Evolutionary conservation across 1,140 invertebrate species (phyloP).

Genomic region (Choristoneura fumiferana): DNA sequence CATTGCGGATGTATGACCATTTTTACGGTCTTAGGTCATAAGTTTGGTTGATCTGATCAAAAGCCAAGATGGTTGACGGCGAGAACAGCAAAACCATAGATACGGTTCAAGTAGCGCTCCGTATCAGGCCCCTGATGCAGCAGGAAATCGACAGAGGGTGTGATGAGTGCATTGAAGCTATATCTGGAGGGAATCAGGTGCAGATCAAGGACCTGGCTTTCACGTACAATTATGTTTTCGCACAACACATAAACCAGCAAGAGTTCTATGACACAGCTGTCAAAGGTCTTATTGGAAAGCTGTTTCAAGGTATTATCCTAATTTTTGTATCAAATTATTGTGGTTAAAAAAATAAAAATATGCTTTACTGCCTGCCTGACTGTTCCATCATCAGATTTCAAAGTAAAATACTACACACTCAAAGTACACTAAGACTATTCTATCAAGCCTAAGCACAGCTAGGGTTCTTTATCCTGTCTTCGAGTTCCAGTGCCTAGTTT

Average conservation of each 20-base stretch:
- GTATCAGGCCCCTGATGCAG: slow-evolving; percentile 88
- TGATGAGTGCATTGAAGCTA: slow-evolving; percentile 82
- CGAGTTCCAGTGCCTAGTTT: too few relatives aligned
- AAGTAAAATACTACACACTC: too few relatives aligned
- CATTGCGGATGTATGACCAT: not conserved
- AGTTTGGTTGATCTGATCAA: slow-evolving; percentile 3
- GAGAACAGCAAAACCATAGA: slow-evolving; percentile 60
- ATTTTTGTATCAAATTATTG: not conserved
- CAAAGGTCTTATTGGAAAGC: slow-evolving; percentile 84
- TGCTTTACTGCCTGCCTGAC: too few relatives aligned
- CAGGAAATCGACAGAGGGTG: slow-evolving; percentile 85
- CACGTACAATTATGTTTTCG: slow-evolving; percentile 94
- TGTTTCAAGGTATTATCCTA: slow-evolving; percentile 86
- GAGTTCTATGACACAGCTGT: slow-evolving; percentile 89
- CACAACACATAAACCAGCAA: slow-evolving; percentile 83
- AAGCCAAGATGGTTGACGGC: slow-evolving; percentile 51
- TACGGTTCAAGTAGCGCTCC: slow-evolving; percentile 86
- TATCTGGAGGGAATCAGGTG: slow-evolving; percentile 83
- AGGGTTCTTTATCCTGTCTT: too few relatives aligned
- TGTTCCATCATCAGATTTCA: too few relatives aligned
- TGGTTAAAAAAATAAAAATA: too few relatives aligned
- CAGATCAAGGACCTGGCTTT: slow-evolving; percentile 88
- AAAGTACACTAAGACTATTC: too few relatives aligned
- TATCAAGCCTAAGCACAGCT: too few relatives aligned
- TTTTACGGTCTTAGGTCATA: not conserved